Conservation (phyloP, 2,797 vertebrate species). For the Centroberyx gerrardi region DNA sequence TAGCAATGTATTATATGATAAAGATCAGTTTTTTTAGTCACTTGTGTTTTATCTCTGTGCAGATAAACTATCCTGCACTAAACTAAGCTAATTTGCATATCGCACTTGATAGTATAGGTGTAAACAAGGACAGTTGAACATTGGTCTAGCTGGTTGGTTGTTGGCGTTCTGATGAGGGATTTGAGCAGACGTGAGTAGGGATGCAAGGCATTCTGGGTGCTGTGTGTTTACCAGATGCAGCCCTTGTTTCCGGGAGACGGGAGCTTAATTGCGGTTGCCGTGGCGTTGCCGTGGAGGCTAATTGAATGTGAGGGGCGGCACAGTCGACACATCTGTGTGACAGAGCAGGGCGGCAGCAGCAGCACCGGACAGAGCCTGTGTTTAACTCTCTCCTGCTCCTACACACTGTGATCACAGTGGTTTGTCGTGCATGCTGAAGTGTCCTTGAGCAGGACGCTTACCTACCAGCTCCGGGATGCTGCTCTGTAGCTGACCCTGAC, state of each 20-base stretch:
- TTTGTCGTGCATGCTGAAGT: neutral
- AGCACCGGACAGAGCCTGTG: neutral
- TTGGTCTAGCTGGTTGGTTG: neutral
- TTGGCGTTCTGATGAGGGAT: neutral
- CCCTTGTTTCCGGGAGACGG: conserved; percentile 7
- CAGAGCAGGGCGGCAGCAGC: conserved; percentile 44
- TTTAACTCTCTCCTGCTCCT: conserved; percentile 11
- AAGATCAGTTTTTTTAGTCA: too few species aligned
- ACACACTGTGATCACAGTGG: neutral
- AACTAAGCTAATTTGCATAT: too few species aligned
- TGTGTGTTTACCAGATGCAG: conserved; percentile 24
- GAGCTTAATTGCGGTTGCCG: conserved; percentile 49
- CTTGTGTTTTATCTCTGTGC: too few species aligned
- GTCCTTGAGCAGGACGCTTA: neutral
- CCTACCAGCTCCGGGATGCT: too few species aligned
- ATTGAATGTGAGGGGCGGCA: conserved; percentile 54
- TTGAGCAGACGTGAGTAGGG: neutral
- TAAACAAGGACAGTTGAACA: neutral
- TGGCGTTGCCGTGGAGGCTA: conserved; percentile 51
- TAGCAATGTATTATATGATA: too few species aligned
- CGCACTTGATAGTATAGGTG: too few species aligned
- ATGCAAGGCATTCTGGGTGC: neutral
- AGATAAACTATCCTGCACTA: too few species aligned
- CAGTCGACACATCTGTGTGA: conserved; percentile 27
- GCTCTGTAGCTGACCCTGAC: too few species aligned